A percentile compares a stretch with the other conserved stretches of the same genome.
Evolutionary conservation across 2,113 vertebrate species (phyloP).

Genomic region (Merops nubicus): DNA sequence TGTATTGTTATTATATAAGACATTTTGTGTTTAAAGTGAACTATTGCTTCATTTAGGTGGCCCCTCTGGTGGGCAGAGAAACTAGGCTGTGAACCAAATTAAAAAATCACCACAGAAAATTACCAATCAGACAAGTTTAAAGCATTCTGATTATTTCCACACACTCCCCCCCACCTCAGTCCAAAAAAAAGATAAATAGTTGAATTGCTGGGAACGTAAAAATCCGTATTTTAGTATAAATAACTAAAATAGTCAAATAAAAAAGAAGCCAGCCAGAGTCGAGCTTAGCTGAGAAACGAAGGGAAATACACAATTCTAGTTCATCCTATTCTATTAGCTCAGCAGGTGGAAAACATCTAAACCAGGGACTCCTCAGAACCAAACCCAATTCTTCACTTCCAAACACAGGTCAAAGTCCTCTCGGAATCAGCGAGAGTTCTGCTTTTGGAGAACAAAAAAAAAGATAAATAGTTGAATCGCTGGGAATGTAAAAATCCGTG

Average conservation of each 20-base stretch:
- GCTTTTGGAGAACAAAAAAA: no score
- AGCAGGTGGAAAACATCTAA: conserved; percentile 3
- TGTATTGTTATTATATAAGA: conserved; percentile 38
- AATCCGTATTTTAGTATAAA: background rate
- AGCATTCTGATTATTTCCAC: background rate
- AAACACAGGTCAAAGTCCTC: background rate
- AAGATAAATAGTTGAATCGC: background rate
- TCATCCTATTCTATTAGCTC: background rate
- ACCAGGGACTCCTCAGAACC: background rate
- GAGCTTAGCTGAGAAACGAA: background rate
- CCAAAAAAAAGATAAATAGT: conserved; percentile 13
- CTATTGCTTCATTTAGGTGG: conserved; percentile 60
- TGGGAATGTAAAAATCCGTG: background rate
- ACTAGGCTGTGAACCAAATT: conserved; percentile 49
- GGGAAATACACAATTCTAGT: conserved; percentile 30
- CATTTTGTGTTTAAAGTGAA: conserved; percentile 48
- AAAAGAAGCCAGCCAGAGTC: conserved; percentile 8
- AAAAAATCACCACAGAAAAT: conserved; percentile 46
- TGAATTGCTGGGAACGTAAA: background rate
- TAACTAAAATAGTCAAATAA: background rate
- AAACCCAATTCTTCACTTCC: background rate
- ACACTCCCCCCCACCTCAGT: background rate
- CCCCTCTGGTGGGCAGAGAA: conserved; percentile 44
- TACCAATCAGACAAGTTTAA: conserved; percentile 35
- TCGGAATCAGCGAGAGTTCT: background rate